Base-by-base conservation (phyloP, 1,140 invertebrate genomes). In the Thaumatotibia leucotreta region DNA sequence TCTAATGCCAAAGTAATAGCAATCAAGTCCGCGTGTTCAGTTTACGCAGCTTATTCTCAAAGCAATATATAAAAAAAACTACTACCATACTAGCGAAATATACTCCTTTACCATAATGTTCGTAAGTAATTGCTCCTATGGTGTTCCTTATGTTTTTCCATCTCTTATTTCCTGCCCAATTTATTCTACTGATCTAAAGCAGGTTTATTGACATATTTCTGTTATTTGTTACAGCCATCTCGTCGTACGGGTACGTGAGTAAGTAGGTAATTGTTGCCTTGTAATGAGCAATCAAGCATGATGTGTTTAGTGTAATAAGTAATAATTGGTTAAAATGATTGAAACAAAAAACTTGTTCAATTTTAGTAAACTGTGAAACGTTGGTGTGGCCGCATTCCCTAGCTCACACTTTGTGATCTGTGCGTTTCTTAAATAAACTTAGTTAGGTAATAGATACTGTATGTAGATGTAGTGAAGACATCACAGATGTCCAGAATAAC, bases 241-340 rank as follows among this genome's bases (percentile, higher is more conserved):
- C 95, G 81, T 94, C 93, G 0, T 96, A 95, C 75, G 95, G 95
- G 27, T 96, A 95, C 80, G 95, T 94, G 69, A 95, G 95, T 78
- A 93, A 92, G 67, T 85, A 86, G 75, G 66, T 80, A 74, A 77
- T 61, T 14, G n/a, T 61, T 27, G 17, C 29, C 9, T 63, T 6
- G 32, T 17, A 50, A 10, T 22, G 20, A 5, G 8, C 22, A 54
- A 5, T 2, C 8, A 10, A n/a, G n/a, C n/a, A n/a, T n/a, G 1
- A 14, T 14, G n/a, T 27, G 23, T 27, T 39, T 39, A 39, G 33
- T 4, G 10, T 39, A 39, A 39, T 11, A 10, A 58, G 52, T 58
- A 24, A 24, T 14, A 22, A 58, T 29, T 24, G n/a, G 27, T 27
- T 11, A 17, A 24, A 27, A 24, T 14, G 9, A 24, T 14, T 14